Evolutionary conservation across 2,888 invertebrate species (phyloP).

Genomic region (Sinopyrophorus schimmeli): DNA sequence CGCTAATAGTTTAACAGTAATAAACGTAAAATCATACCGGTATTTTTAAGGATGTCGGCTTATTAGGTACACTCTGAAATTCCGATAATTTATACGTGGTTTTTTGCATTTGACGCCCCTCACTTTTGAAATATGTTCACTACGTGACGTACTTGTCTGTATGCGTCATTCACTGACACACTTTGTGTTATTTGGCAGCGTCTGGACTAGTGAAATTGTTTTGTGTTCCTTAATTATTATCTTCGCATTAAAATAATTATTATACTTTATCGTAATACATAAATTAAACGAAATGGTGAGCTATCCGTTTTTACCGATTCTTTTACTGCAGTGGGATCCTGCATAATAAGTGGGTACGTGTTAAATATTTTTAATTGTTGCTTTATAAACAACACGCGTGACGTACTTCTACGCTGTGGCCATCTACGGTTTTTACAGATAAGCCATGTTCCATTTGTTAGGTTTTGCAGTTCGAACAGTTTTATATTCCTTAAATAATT

Average conservation of each 20-base stretch:
- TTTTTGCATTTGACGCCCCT: conserved; percentile 6
- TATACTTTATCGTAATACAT: conserved; percentile 6
- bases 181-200: conserved; percentile 31
- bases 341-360: too few relatives aligned
- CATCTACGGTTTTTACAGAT: too few relatives aligned
- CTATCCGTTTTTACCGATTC: too few relatives aligned
- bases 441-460: too few relatives aligned
- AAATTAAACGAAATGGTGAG: not conserved
- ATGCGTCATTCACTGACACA: conserved; percentile 31
- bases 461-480: too few relatives aligned
- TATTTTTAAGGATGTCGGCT: too few relatives aligned
- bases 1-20: conserved; percentile 9
- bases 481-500: too few relatives aligned
- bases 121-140: conserved; percentile 8
- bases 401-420: too few relatives aligned
- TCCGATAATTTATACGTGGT: too few relatives aligned
- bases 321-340: not conserved
- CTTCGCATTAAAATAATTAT: not conserved
- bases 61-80: too few relatives aligned
- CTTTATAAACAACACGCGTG: too few relatives aligned
- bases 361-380: too few relatives aligned
- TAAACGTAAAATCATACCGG: conserved; percentile 21
- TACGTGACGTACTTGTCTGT: conserved; percentile 15
- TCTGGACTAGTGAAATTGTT: conserved; percentile 22
- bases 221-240: conserved; percentile 5